Base-by-base conservation (phyloP, 1,140 invertebrate species). In the Zophobas morio region DNA sequence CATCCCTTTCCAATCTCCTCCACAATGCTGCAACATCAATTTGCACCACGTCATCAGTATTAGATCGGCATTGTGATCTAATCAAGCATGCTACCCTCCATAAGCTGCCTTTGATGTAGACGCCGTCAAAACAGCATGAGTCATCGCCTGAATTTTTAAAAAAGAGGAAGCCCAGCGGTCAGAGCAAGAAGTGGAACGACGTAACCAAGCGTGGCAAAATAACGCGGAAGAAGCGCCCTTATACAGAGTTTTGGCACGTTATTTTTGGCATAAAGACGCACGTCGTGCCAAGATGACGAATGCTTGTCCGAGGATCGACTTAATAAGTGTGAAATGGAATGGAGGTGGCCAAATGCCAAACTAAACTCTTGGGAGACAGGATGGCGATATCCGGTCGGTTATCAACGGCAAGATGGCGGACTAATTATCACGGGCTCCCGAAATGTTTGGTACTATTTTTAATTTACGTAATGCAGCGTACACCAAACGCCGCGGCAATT, bases 1-100 rank as follows among this genome's bases (percentile, higher is more conserved):
- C 20, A 20, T 20, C 49, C 42, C 49, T 51, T 51, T 51, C 2
- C 20, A 51, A 51, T 57, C 33, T 57, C 54, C 34, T 57, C 33
- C 2, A 57, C 54, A 57, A 57, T 35, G 34, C 32, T 57, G 54
- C 5, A 57, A 57, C 54, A 57, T 35, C 57, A 39, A 63, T 39
- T 63, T 63, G 36, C 57, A 63, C 39, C 60, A 66, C 60, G 60
- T 66, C 60, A 66, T 66, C 60, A 46, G n/a, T 42, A 66, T 66
- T 66, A 39, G n/a, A 66, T 66, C 60, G 6, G 20, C 32, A 66
- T 66, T 66, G 60, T 66, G 60, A 66, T 46, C 60, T 66, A 66
- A 66, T 66, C 60, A 66, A 20, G 60, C 60, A 66, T 66, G 39
- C 34, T 46, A 20, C 39, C 60, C 60, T 57, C 54, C 54, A 57